Evolutionary conservation across 2,797 vertebrate species (phyloP).

Genomic region (Cephalopachus bancanus): DNA sequence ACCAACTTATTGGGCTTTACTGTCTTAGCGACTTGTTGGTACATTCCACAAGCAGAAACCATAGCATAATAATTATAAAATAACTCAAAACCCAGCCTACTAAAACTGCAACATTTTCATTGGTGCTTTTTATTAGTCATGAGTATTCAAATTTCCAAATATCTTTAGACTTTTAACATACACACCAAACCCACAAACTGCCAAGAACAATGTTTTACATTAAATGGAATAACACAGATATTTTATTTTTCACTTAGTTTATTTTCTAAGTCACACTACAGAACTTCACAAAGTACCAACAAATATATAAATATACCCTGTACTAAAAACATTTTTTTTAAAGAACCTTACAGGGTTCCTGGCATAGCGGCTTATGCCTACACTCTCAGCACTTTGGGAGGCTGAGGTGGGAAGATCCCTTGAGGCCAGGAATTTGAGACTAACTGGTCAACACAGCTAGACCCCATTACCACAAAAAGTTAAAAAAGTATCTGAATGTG

Average conservation of each 20-base stretch:
- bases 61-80: conserved; percentile 78
- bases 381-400: no score
- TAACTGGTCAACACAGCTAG: no score
- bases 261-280: conserved; percentile 5
- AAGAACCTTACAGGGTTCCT: no score
- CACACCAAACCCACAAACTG: background rate
- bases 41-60: conserved; percentile 71
- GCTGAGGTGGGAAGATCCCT: no score
- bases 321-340: background rate
- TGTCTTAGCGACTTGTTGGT: conserved; percentile 67
- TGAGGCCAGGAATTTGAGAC: no score
- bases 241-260: conserved; percentile 52
- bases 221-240: conserved; percentile 41
- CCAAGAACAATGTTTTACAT: background rate
- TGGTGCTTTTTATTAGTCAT: conserved; percentile 73
- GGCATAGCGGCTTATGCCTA: no score
- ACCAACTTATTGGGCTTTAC: conserved; percentile 64
- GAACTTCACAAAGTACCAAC: background rate
- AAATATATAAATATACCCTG: background rate
- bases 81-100: conserved; percentile 66
- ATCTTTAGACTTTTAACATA: conserved; percentile 38
- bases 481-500: no score
- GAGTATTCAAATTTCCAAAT: conserved; percentile 70
- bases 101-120: conserved; percentile 73
- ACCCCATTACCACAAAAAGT: no score